Conservation (phyloP, 1,140 invertebrate genomes). For the Drosophila repleta region DNA sequence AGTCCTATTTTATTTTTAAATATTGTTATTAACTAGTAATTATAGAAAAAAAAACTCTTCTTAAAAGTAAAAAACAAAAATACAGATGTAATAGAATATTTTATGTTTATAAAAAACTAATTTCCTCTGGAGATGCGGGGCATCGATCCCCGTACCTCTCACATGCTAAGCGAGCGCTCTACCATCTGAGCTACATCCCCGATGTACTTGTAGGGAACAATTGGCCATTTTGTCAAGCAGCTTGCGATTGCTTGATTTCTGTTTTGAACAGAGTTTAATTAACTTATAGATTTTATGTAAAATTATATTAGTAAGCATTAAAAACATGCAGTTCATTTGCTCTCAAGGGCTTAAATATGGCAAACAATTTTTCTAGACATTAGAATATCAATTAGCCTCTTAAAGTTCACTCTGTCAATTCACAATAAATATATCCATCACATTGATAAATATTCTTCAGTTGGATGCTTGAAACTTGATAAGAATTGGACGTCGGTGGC, state of each 20-base stretch:
- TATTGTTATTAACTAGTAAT: not conserved
- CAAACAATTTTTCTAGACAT: not conserved
- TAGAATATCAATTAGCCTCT: slow-evolving; percentile 1
- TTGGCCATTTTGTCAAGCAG: not conserved
- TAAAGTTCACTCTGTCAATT: not conserved
- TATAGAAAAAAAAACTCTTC: not conserved
- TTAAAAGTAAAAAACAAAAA: not conserved
- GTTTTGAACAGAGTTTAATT: too few relatives aligned
- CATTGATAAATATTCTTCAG: slow-evolving; percentile 1
- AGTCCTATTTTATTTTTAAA: not conserved
- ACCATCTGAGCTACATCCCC: slow-evolving; percentile 88
- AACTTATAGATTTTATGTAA: not conserved
- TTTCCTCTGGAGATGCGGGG: slow-evolving; percentile 86
- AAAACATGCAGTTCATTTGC: not conserved
- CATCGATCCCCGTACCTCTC: slow-evolving; percentile 93
- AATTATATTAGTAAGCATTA: too few relatives aligned
- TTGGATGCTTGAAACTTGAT: slow-evolving; percentile 46
- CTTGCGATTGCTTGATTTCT: not conserved
- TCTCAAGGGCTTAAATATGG: not conserved
- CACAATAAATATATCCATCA: slow-evolving; percentile 2
- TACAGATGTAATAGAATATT: slow-evolving; percentile 1
- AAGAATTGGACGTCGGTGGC: slow-evolving; percentile 38
- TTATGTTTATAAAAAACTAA: not conserved
- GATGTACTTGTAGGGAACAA: rapidly evolving
- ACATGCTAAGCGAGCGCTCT: slow-evolving; percentile 94